Percentiles rank a stretch among this genome's conserved stretches.
Conservation (phyloP, 1,140 invertebrate species). For the Adoxophyes honmai region DNA sequence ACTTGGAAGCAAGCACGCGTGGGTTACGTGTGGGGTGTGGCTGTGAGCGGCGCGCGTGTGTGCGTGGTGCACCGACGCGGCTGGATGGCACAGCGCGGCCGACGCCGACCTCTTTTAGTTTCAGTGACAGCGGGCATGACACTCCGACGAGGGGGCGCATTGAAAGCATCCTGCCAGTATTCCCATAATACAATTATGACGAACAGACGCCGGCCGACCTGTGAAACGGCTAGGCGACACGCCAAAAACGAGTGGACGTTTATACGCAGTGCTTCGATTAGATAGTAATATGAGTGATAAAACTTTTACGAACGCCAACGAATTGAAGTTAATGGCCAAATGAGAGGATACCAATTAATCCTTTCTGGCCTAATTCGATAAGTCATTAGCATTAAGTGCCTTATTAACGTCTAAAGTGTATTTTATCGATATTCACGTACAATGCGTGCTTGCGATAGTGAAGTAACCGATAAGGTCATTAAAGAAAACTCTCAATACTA, state of each 20-base stretch:
- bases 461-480: too few species aligned
- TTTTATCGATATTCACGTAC: too few species aligned
- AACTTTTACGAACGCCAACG: too few species aligned
- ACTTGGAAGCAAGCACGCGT: background rate
- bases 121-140: slow-evolving; percentile 48
- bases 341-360: too few species aligned
- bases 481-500: too few species aligned
- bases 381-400: too few species aligned
- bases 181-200: slow-evolving; percentile 8
- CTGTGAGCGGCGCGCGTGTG: slow-evolving; percentile 25
- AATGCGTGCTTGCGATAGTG: too few species aligned
- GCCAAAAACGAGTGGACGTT: slow-evolving; percentile 6
- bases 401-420: too few species aligned
- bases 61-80: slow-evolving; percentile 31
- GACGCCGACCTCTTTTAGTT: slow-evolving; percentile 70
- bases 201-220: background rate
- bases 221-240: slow-evolving; percentile 1
- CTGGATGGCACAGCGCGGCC: slow-evolving; percentile 44
- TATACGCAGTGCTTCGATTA: background rate
- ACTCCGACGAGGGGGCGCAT: slow-evolving; percentile 38
- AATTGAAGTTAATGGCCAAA: too few species aligned
- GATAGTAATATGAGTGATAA: background rate
- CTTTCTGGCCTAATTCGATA: too few species aligned
- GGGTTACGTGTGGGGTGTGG: background rate
- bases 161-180: slow-evolving; percentile 27